phyloP scores from a whole-genome alignment of 2,113 vertebrate species.

The Barbus barbus region DNA sequence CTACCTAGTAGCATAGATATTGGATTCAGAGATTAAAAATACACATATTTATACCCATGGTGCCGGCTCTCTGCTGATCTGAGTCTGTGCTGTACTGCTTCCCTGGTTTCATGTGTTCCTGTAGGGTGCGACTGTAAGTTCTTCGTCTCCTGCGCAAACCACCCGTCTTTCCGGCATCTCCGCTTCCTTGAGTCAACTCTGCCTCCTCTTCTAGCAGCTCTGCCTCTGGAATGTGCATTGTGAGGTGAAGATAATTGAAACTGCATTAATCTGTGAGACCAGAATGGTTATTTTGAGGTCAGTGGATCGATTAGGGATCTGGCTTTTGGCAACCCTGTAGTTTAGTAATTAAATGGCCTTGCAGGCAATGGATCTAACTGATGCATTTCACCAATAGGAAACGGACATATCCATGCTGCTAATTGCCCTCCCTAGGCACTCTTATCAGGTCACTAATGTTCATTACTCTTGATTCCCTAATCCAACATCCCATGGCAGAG shows the following conservation, averaged over 20 bases:
- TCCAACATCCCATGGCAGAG: neutral
- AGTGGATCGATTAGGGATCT: neutral
- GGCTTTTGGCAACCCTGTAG: neutral
- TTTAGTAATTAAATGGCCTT: slow-evolving; percentile 5
- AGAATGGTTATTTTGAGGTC: neutral
- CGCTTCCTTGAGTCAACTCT: slow-evolving; percentile 76
- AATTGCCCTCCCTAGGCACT: slow-evolving; percentile 16
- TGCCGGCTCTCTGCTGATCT: slow-evolving; percentile 63
- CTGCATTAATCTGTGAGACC: neutral
- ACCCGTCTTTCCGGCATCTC: slow-evolving; percentile 82
- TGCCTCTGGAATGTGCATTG: slow-evolving; percentile 72
- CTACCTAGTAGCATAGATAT: neutral
- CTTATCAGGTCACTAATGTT: slow-evolving; percentile 31
- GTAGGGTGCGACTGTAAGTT: slow-evolving; percentile 76
- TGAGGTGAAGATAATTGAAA: neutral
- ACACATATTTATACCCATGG: slow-evolving; percentile 60
- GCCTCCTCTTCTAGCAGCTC: slow-evolving; percentile 89
- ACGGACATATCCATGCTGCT: neutral
- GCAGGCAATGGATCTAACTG: slow-evolving; percentile 16
- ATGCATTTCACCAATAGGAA: slow-evolving; percentile 9
- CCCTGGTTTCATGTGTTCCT: slow-evolving; percentile 77
- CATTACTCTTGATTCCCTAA: slow-evolving; percentile 8
- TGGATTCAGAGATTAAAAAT: neutral
- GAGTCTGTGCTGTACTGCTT: slow-evolving; percentile 63
- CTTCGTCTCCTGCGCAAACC: slow-evolving; percentile 82